These are phyloP conservation scores for Phoxinus dragarum DNA, from an alignment of 2,797 vertebrate species.

Conservation along the genomic window DNA sequence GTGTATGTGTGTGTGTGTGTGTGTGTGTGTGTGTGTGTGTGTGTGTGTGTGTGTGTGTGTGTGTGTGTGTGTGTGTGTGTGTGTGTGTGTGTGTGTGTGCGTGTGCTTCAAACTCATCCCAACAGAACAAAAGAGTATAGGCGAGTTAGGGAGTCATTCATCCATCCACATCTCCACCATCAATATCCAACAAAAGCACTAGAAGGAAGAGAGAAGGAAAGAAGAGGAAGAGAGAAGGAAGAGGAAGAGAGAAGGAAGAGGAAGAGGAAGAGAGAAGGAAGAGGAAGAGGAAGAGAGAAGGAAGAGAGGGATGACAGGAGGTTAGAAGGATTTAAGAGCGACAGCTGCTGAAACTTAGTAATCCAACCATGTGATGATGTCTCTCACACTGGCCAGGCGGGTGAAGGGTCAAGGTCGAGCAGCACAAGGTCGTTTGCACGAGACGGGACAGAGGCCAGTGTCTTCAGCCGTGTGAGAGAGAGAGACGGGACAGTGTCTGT, in stretches of 20 bases:
- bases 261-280: constrained; percentile 15
- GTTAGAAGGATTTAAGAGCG: constrained; percentile 30
- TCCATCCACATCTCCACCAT: neutral
- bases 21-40: neutral
- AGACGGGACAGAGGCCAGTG: constrained; percentile 32
- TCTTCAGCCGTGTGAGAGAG: constrained; percentile 38
- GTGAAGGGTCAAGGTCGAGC: constrained; percentile 40
- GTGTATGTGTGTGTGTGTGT: neutral
- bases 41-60: neutral
- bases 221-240: constrained; percentile 3
- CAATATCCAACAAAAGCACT: constrained; percentile 8
- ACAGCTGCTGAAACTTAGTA: constrained; percentile 48
- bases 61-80: neutral
- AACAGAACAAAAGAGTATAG: constrained; percentile 30
- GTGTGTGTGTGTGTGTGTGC: neutral
- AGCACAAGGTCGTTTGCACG: constrained; percentile 38
- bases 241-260: neutral
- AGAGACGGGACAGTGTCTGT: neutral
- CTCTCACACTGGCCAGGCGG: constrained; percentile 31
- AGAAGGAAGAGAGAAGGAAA: constrained; percentile 13
- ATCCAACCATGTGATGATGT: constrained; percentile 51
- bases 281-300: neutral
- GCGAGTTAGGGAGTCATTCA: neutral
- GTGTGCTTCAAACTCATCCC: neutral
- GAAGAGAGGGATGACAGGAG: constrained; percentile 21